Evolutionary conservation across 1,140 invertebrate genomes (phyloP).

Genomic region (Cyphomyrmex costatus): DNA sequence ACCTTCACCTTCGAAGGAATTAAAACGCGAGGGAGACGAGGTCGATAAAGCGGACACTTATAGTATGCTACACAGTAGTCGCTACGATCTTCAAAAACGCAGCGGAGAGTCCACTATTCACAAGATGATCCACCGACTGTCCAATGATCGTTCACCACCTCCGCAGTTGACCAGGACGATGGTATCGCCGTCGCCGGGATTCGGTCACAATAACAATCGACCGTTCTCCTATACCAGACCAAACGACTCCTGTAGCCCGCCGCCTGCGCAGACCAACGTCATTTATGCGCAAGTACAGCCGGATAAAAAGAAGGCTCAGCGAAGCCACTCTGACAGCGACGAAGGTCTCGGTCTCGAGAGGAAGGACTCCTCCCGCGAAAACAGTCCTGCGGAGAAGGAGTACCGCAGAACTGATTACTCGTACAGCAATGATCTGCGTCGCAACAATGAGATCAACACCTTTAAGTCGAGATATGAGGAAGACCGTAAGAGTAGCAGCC

Average conservation of each 20-base stretch:
- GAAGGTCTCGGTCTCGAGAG: constrained; percentile 91
- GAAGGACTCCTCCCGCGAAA: constrained; percentile 85
- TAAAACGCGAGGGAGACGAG: constrained; percentile 59
- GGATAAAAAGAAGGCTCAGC: constrained; percentile 87
- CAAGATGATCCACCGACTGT: constrained; percentile 85
- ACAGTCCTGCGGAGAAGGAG: constrained; percentile 85
- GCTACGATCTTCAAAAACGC: constrained; percentile 80
- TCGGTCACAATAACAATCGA: constrained; percentile 91
- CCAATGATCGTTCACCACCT: constrained; percentile 87
- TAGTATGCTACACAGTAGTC: constrained; percentile 83
- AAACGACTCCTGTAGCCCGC: constrained; percentile 81
- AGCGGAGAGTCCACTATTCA: constrained; percentile 82
- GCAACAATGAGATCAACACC: constrained; percentile 84
- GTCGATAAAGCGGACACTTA: constrained; percentile 77
- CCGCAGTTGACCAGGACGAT: constrained; percentile 88
- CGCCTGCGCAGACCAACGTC: constrained; percentile 83
- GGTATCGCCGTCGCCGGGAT: constrained; percentile 88
- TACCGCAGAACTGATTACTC: constrained; percentile 80
- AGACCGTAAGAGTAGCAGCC: constrained; percentile 65
- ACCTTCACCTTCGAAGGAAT: constrained; percentile 57
- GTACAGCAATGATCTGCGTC: constrained; percentile 79
- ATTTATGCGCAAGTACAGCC: constrained; percentile 93
- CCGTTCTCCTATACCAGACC: constrained; percentile 92
- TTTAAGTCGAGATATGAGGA: constrained; percentile 81
- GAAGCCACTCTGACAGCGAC: constrained; percentile 90